Percentiles rank a stretch among this genome's conserved stretches.
These are phyloP conservation scores for Sebastes miniatus DNA, from an alignment of 2,797 vertebrate species.

Conservation along the genomic window DNA sequence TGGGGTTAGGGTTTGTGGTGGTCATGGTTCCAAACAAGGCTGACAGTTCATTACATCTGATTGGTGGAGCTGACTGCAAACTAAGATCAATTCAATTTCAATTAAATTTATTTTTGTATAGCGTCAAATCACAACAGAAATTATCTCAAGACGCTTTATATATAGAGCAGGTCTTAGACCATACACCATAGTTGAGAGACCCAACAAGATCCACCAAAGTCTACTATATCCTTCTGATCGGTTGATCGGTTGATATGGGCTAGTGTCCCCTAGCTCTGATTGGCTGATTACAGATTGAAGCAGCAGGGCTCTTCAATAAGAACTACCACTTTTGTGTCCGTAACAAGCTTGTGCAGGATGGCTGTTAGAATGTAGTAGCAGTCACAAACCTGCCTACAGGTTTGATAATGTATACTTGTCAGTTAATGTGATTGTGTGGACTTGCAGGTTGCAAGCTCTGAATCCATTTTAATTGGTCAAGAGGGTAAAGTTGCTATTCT, in stretches of 20 bases:
- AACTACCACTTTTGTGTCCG: background rate
- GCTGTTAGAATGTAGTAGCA: background rate
- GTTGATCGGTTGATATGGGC: background rate
- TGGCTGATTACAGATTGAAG: background rate
- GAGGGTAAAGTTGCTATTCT: background rate
- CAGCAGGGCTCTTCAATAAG: background rate
- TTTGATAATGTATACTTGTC: background rate
- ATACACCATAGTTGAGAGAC: too few species aligned
- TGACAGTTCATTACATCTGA: background rate
- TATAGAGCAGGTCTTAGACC: too few species aligned
- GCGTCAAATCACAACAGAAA: too few species aligned
- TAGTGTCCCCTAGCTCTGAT: background rate
- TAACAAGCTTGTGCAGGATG: background rate
- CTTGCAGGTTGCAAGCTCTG: background rate
- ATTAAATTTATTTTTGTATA: too few species aligned
- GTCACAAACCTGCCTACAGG: background rate
- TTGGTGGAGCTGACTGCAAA: background rate
- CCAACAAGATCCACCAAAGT: background rate
- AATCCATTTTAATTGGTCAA: conserved; percentile 21
- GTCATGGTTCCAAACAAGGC: background rate
- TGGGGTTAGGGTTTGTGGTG: background rate
- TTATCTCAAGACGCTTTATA: too few species aligned
- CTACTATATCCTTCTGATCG: background rate
- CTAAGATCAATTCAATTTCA: background rate
- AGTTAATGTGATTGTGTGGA: background rate